Evolutionary conservation across 2,113 vertebrate genomes (phyloP).

Genomic region (Siphamia tubifer): DNA sequence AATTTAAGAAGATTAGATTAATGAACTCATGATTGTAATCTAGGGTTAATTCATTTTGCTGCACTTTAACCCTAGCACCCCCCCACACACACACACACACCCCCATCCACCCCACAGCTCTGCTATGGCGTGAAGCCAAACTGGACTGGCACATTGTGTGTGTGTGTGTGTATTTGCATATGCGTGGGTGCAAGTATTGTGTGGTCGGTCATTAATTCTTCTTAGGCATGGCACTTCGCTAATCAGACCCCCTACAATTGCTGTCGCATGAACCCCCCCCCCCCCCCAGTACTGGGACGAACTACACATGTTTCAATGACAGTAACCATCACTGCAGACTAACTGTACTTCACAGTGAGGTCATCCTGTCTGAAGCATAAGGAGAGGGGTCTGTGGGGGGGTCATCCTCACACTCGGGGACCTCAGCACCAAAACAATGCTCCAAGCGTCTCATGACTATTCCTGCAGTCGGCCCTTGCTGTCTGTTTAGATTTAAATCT

Average conservation of each 20-base stretch:
- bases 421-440: constrained; percentile 26
- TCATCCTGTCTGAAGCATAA: constrained; percentile 58
- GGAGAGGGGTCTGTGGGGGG: constrained; percentile 27
- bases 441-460: constrained; percentile 22
- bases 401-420: constrained; percentile 19
- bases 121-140: constrained; percentile 37
- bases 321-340: constrained; percentile 62
- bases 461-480: not conserved
- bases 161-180: constrained; percentile 19
- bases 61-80: constrained; percentile 37
- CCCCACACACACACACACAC: no score
- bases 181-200: constrained; percentile 34
- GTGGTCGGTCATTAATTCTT: constrained; percentile 55
- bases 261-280: constrained; percentile 28
- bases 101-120: not conserved
- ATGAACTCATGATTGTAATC: constrained; percentile 74
- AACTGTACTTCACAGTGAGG: constrained; percentile 61
- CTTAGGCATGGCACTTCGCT: constrained; percentile 32
- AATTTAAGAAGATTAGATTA: constrained; percentile 70
- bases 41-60: constrained; percentile 67
- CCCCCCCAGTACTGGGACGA: constrained; percentile 29
- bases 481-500: not conserved
- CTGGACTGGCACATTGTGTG: constrained; percentile 2
- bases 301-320: constrained; percentile 41
- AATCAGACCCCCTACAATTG: constrained; percentile 60